Percentiles rank a stretch among this genome's conserved stretches.
Conservation (phyloP, 2,888 invertebrate species). For the Balanococcus diminutus region DNA sequence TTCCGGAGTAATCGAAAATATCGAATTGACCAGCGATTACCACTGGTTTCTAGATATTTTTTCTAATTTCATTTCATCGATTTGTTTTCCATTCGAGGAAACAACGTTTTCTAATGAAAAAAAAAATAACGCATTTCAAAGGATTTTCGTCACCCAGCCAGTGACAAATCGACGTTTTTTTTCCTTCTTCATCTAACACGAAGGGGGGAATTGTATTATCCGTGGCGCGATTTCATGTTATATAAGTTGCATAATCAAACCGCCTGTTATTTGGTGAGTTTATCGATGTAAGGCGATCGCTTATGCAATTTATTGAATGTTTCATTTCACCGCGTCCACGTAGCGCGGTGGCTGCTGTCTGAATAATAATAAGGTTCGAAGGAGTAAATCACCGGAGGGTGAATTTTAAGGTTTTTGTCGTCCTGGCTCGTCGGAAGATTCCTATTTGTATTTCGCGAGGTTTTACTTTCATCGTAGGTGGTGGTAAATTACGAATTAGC, state of each 20-base stretch:
- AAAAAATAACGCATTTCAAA: neutral
- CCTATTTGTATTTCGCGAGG: too few relatives aligned
- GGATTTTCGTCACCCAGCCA: neutral
- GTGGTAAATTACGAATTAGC: too few relatives aligned
- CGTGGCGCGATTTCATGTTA: neutral
- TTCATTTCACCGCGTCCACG: neutral
- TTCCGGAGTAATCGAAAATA: too few relatives aligned
- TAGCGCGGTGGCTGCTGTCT: neutral
- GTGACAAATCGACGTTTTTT: neutral
- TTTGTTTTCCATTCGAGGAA: neutral
- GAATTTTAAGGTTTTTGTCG: too few relatives aligned
- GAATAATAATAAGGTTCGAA: neutral
- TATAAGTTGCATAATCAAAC: constrained; percentile 22
- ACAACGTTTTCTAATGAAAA: neutral
- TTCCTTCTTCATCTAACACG: too few relatives aligned
- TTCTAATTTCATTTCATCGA: neutral
- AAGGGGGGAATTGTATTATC: neutral
- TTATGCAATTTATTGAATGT: constrained; percentile 29
- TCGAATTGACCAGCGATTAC: too few relatives aligned
- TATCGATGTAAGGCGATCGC: neutral
- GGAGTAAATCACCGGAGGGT: neutral
- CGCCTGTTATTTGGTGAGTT: neutral
- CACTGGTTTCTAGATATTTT: too few relatives aligned
- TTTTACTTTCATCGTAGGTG: too few relatives aligned
- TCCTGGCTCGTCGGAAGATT: too few relatives aligned